A percentile compares a stretch with the other conserved stretches of the same genome.
Conservation (phyloP, 2,113 vertebrate genomes). For the Capricornis sumatraensis region DNA sequence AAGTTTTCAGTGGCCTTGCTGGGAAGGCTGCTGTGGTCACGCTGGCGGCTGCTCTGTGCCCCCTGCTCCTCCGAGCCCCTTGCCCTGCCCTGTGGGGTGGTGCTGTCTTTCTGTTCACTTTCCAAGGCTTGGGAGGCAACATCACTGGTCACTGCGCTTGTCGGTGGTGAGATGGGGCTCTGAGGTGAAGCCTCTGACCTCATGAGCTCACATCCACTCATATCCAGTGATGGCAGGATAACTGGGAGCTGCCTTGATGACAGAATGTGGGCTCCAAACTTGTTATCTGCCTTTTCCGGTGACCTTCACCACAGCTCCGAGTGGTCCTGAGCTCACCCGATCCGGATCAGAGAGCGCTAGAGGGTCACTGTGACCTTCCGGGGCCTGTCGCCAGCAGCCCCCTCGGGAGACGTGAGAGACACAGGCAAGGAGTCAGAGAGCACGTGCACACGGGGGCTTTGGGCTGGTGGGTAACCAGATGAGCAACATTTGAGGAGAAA, state of each 20-base stretch:
- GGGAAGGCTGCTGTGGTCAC: not conserved
- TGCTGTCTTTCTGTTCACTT: not conserved
- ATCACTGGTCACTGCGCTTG: not conserved
- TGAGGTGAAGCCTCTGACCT: not conserved
- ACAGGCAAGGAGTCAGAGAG: fast-evolving
- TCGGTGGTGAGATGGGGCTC: not conserved
- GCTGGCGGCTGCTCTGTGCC: not conserved
- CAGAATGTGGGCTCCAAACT: not conserved
- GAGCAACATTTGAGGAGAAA: not conserved
- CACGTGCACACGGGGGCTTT: not conserved
- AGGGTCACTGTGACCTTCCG: not conserved
- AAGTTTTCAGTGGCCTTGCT: not conserved
- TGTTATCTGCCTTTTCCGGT: not conserved
- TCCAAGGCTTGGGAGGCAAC: not conserved
- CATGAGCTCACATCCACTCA: not conserved
- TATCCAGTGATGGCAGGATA: not conserved
- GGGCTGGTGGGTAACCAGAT: not conserved
- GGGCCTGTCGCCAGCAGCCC: not conserved
- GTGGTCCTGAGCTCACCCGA: not conserved
- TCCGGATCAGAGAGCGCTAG: not conserved
- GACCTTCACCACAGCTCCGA: not conserved
- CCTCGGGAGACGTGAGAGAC: not conserved
- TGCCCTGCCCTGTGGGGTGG: not conserved
- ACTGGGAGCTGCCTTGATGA: not conserved
- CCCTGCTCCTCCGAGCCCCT: fast-evolving